Evolutionary conservation across 2,797 vertebrate genomes (phyloP), one percentile per base, ranked within the genome.

Genomic region (Gastrophryne carolinensis): DNA sequence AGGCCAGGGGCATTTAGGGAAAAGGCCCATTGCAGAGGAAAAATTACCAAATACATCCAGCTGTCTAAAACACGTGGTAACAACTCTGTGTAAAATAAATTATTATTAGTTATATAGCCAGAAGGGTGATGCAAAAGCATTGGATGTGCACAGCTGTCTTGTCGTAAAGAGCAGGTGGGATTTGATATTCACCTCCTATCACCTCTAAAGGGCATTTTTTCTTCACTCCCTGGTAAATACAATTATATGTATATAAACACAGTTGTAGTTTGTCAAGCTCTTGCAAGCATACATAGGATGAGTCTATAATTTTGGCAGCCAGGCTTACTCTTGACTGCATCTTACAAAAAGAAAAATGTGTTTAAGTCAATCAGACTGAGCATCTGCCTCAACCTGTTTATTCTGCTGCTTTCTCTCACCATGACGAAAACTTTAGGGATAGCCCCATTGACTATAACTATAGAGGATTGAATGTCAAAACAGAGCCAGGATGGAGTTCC

Each of bases 81-180:
- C 66, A 69, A 61, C 7, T 50, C 30, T 66, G 26, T 62, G 27
- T 47, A 63, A 68, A 64, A 65, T 62, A 65, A 65, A 72, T 78
- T 65, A 78, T 58, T 75, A 74, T 67, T 65, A 77, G 27, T 27
- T 37, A 34, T 50, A 64, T 44, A 65, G 39, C 32, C 50, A 72
- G 75, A 72, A 21, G 68, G 52, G 58, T 57, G 50, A 77, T 63
- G 37, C 32, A 71, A 71, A 77, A 70, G 29, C 37, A 63, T 44
- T 70, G 65, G 37, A 54, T 77, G 66, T 57, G 49, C 58, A 54
- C 68, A 78, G 75, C 68, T 78, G 61, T 71, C 52, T 8, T 60
- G 35, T 77, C 58, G 30, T 72, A 65, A 78, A 78, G 74, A 63
- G 74, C 74, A 64, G 74, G 35, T 77, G 74, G 66, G 74, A 64